Base-by-base conservation (phyloP, 2,797 vertebrate species). In the Hyperoplus lanceolatus region DNA sequence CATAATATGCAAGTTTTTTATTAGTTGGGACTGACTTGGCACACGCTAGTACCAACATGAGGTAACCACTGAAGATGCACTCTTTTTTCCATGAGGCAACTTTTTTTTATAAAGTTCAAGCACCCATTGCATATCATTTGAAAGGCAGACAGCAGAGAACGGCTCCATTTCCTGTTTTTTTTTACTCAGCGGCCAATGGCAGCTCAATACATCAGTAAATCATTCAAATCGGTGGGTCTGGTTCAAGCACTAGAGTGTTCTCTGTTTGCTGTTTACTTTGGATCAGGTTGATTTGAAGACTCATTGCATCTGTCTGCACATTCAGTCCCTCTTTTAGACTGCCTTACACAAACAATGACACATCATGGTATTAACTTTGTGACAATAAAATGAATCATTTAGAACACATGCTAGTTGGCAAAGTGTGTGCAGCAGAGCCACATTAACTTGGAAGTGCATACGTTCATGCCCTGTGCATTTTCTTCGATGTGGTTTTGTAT, bases 221-320 rank as follows among this genome's bases (percentile, higher is more conserved):
- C 77, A 70, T 54, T 45, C 29, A 13, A 14, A 65, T 41, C 66
- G 66, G 18, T 41, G n/a, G 56, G 58, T 68, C 60, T 70, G 61
- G 56, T 41, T 42, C 7, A 4, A 36, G 72, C 66, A 2, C 54
- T 58, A 43, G 62, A 46, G 56, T 73, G 39, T 29, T 59, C 59
- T n/a, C 13, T 4, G 49, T 42, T 45, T 66, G 49, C 61, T 72
- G 75, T 84, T 84, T 68, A 59, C 53, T 71, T 82, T 87, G 78
- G 80, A 79, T 57, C 66, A 36, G 49, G 46, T 79, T 69, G 36
- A 72, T 57, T 36, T 75, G 62, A 75, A 75, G 51, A 70, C 65
- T 56, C 50, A 64, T 64, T 70, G 51, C 43, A 16, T 60, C 61
- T 18, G 57, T 79, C 82, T 75, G 72, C 65, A 13, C 61, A 63